Percentiles rank a stretch among this genome's conserved stretches.
phyloP scores from a whole-genome alignment of 2,113 vertebrate genomes.

The Tapirus terrestris region DNA sequence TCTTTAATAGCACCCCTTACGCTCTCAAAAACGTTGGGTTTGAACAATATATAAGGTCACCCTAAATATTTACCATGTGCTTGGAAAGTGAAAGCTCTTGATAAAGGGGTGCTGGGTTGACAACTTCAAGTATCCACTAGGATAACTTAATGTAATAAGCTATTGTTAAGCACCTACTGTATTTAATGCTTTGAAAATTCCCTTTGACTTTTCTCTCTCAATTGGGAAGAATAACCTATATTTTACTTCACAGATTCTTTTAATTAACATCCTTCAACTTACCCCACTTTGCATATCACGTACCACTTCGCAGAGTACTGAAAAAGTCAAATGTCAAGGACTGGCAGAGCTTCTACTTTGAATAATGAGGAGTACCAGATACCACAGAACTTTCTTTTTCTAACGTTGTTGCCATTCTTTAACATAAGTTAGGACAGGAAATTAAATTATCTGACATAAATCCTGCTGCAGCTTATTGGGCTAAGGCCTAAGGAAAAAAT shows the following conservation, averaged over 20 bases:
- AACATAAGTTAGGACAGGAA: background rate
- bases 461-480: background rate
- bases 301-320: background rate
- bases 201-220: background rate
- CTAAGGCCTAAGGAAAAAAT: background rate
- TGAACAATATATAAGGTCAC: background rate
- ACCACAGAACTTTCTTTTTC: background rate
- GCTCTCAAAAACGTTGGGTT: background rate
- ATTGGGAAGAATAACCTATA: background rate
- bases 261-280: constrained; percentile 10
- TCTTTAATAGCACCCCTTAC: background rate
- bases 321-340: background rate
- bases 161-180: background rate
- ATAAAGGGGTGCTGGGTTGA: background rate
- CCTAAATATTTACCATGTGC: background rate
- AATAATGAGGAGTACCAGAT: background rate
- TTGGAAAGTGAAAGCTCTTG: background rate
- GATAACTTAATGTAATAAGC: background rate
- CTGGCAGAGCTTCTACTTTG: background rate
- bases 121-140: background rate
- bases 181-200: background rate
- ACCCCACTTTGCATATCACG: background rate
- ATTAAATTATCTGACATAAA: background rate
- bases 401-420: background rate
- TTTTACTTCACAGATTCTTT: background rate